Evolutionary conservation across 2,113 vertebrate genomes (phyloP), one percentile per base, ranked within the genome.

Genomic region (Lethenteron camtschaticum): DNA sequence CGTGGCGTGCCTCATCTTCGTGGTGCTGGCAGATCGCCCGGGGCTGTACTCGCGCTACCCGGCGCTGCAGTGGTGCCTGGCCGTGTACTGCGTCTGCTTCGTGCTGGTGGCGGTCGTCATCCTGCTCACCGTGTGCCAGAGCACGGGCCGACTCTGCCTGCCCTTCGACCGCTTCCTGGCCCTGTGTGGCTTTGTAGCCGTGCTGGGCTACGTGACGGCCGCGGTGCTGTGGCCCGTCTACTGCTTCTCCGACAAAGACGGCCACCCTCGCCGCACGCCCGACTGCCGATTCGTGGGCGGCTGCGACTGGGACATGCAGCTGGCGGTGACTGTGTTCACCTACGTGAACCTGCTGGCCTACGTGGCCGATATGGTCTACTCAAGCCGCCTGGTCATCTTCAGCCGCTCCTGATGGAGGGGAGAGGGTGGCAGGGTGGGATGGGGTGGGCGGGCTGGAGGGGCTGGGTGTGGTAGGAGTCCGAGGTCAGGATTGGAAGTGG

Each of bases 41-140:
- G 70, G 0, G 0, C 74, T 9, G 14, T 90, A 90, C 58, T 75
- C 85, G n/a, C 14, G 0, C 0, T 70, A 76, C 0, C 4, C 77
- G 0, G 83, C 83, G 0, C 75, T 80, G 58, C 80, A 84, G 73
- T 91, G 85, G 83, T 91, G 88, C 70, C 78, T 91, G 79, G 75
- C 87, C 0, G 86, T 88, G 10, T 90, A 87, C 7, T 84, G 87
- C 77, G 85, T 91, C 76, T 91, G 87, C 76, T 91, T 91, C 81
- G 87, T 91, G 75, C 75, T 91, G 68, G 86, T 87, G 0, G 81
- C 83, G 0, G 78, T 74, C 73, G 80, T 87, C 72, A 85, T 91
- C 73, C 71, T 90, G 58, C 77, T 91, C 69, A 88, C 86, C 73
- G 76, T 91, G 1, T 82, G 82, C 0, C 85, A 90, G 70, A 87